Evolutionary conservation across 2,797 vertebrate species (phyloP).

Genomic region (Protonibea diacanthus): DNA sequence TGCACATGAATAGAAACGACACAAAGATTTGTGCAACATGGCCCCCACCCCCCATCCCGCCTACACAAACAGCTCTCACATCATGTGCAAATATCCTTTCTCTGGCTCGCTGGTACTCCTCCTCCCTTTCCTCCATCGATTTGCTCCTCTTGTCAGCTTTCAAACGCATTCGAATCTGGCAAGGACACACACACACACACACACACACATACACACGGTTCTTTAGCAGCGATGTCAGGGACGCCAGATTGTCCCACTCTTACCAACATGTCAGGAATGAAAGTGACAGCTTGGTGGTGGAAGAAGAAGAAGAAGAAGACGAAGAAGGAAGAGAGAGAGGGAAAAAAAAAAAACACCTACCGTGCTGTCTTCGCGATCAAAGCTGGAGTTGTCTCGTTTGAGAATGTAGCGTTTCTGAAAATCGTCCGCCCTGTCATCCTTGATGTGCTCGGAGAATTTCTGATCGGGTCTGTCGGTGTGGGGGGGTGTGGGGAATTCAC

Average conservation of each 20-base stretch:
- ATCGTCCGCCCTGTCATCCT: slow-evolving; percentile 96
- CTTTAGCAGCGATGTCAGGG: slow-evolving; percentile 72
- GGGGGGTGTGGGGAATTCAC: slow-evolving; percentile 31
- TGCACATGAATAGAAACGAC: slow-evolving; percentile 78
- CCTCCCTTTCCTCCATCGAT: slow-evolving; percentile 98
- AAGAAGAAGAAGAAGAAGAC: background rate
- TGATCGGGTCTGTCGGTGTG: slow-evolving; percentile 92
- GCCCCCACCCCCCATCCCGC: slow-evolving; percentile 45
- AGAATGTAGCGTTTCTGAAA: slow-evolving; percentile 99
- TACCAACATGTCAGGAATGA: slow-evolving; percentile 76
- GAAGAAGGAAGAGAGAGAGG: background rate
- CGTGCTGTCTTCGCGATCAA: slow-evolving; percentile 94
- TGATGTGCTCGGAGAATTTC: slow-evolving; percentile 99
- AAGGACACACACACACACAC: slow-evolving; percentile 66
- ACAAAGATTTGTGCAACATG: slow-evolving; percentile 78
- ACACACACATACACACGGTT: slow-evolving; percentile 46
- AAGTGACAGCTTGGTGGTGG: slow-evolving; percentile 78
- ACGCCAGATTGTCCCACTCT: slow-evolving; percentile 81
- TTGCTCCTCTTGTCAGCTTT: slow-evolving; percentile 99
- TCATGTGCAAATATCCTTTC: slow-evolving; percentile 99
- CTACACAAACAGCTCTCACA: slow-evolving; percentile 86
- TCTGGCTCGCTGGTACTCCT: slow-evolving; percentile 97
- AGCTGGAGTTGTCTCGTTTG: slow-evolving; percentile 98
- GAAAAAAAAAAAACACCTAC: slow-evolving; percentile 66
- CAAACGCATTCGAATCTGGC: slow-evolving; percentile 96